Evolutionary conservation across 2,888 invertebrate species (phyloP).

Genomic region (Eubasilissa splendida): DNA sequence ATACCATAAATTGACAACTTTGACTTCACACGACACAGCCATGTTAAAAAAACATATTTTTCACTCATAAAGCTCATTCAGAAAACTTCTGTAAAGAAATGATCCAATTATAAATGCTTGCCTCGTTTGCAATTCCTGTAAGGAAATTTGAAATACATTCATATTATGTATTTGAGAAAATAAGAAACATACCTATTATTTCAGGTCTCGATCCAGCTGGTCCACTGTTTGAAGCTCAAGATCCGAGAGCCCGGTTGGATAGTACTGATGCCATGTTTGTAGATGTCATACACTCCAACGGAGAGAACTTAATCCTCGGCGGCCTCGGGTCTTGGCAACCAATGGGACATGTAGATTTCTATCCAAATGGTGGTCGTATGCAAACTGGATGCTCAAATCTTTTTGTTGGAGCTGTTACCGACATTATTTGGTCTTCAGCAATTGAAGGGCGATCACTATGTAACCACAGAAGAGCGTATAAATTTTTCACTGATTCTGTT

Average conservation of each 20-base stretch:
- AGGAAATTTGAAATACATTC: too few relatives aligned
- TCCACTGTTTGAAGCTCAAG: constrained; percentile 92
- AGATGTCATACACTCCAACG: constrained; percentile 95
- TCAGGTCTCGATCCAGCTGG: constrained; percentile 91
- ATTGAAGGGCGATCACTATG: constrained; percentile 90
- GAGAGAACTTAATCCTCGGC: constrained; percentile 91
- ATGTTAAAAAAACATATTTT: too few relatives aligned
- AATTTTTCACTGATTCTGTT: constrained; percentile 95
- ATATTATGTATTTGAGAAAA: too few relatives aligned
- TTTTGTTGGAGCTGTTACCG: constrained; percentile 92
- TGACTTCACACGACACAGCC: too few relatives aligned
- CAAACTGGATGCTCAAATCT: constrained; percentile 94
- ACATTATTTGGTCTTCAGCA: constrained; percentile 89
- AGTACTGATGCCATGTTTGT: constrained; percentile 90
- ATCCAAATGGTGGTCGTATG: constrained; percentile 93
- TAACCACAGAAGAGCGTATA: constrained; percentile 94
- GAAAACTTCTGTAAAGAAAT: too few relatives aligned
- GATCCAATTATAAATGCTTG: too few relatives aligned
- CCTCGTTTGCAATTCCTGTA: too few relatives aligned
- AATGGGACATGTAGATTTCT: constrained; percentile 93
- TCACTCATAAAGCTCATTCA: too few relatives aligned
- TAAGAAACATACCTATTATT: background rate
- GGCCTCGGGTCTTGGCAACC: constrained; percentile 93
- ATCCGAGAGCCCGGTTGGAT: constrained; percentile 87
- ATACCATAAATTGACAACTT: too few relatives aligned